phyloP scores from a whole-genome alignment of 1,140 invertebrate species.

The Drosophila seguyi region DNA sequence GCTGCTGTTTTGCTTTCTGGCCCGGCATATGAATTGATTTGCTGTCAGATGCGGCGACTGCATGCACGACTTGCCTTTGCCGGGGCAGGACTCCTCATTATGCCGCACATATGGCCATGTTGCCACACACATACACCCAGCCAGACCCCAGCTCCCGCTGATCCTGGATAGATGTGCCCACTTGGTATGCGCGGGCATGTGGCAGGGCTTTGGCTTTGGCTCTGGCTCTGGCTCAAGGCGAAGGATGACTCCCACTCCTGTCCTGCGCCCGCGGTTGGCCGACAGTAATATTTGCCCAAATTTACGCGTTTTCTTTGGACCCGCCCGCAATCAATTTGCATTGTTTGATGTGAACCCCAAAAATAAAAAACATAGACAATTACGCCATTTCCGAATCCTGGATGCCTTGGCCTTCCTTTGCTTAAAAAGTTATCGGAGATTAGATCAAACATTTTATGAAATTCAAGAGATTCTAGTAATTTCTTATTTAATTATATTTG shows the following conservation, averaged over 20 bases:
- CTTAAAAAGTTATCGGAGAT: not conserved
- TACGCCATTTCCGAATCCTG: not conserved
- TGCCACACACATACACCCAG: conserved; percentile 10
- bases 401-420: not conserved
- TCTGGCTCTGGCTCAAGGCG: conserved; percentile 48
- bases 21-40: conserved; percentile 79
- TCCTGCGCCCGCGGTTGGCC: conserved; percentile 17
- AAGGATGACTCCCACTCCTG: conserved; percentile 24
- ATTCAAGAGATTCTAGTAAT: not conserved
- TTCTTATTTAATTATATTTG: conserved; percentile 24
- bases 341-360: conserved; percentile 63
- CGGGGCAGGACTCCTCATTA: conserved; percentile 61
- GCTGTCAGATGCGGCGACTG: conserved; percentile 67
- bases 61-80: conserved; percentile 74
- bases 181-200: conserved; percentile 82
- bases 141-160: conserved; percentile 7
- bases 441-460: conserved; percentile 1
- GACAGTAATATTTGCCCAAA: conserved; percentile 35
- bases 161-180: conserved; percentile 40
- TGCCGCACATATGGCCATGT: conserved; percentile 79
- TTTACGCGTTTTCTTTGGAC: conserved; percentile 42
- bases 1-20: conserved; percentile 5
- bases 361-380: conserved; percentile 38
- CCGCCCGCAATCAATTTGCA: conserved; percentile 55
- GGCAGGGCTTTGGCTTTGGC: conserved; percentile 68